phyloP scores from a whole-genome alignment of 2,888 invertebrate genomes.

The Patella caerulea region DNA sequence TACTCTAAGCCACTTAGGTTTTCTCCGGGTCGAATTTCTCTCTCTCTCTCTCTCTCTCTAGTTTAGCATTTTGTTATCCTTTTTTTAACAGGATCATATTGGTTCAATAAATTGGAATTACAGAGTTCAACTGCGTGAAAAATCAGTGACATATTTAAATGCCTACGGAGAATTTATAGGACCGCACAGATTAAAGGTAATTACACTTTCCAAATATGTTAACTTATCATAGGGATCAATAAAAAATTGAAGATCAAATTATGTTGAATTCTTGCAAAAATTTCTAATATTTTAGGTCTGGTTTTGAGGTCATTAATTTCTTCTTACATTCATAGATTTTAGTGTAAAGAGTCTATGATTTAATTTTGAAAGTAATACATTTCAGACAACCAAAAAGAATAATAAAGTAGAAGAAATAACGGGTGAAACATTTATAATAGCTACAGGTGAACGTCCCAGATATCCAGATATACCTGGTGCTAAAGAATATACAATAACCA shows the following conservation, averaged over 20 bases:
- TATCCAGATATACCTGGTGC: slow-evolving; percentile 92
- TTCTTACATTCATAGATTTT: background rate
- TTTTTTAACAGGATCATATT: slow-evolving; percentile 83
- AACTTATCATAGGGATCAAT: background rate
- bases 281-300: background rate
- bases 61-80: too few relatives aligned
- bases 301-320: background rate
- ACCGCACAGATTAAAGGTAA: slow-evolving; percentile 79
- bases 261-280: background rate
- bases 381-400: slow-evolving; percentile 76
- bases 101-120: slow-evolving; percentile 98
- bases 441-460: slow-evolving; percentile 92
- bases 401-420: slow-evolving; percentile 80
- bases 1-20: too few relatives aligned
- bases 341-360: background rate
- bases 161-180: slow-evolving; percentile 85
- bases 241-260: background rate
- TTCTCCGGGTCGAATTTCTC: too few relatives aligned
- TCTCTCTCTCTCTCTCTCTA: too few relatives aligned
- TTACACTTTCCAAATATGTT: background rate
- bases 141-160: slow-evolving; percentile 91
- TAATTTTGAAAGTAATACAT: background rate
- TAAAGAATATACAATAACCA: slow-evolving; percentile 85
- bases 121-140: slow-evolving; percentile 89
- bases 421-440: slow-evolving; percentile 85